Conservation (phyloP, 2,113 vertebrate species). For the Lophura nycthemera region DNA sequence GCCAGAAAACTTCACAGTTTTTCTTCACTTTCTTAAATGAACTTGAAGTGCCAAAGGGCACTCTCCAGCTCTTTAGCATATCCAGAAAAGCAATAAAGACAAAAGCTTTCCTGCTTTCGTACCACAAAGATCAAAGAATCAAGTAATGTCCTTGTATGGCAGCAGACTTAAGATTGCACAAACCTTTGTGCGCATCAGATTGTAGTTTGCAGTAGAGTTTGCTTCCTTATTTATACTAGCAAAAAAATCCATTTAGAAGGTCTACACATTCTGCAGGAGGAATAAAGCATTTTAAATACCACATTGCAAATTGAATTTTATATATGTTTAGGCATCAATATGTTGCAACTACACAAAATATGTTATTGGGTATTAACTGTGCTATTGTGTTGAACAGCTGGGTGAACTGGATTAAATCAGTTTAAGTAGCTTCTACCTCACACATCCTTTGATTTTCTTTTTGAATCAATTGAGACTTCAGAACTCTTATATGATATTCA, state of each 20-base stretch:
- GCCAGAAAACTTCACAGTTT: neutral
- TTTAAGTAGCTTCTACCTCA: neutral
- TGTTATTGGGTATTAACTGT: neutral
- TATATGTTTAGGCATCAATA: neutral
- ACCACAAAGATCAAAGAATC: neutral
- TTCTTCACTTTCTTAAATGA: neutral
- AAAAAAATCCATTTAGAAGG: slow-evolving; percentile 44
- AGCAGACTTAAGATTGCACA: neutral
- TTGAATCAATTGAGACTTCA: neutral
- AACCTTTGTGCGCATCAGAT: slow-evolving; percentile 62
- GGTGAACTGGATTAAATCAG: neutral
- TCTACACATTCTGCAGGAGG: slow-evolving; percentile 48
- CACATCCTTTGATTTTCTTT: neutral
- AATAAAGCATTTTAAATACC: neutral
- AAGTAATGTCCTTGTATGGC: no score
- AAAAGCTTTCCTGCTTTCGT: neutral
- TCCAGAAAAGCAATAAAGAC: neutral
- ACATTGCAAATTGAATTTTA: neutral
- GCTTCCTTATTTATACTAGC: slow-evolving; percentile 26
- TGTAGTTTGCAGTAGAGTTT: slow-evolving; percentile 56
- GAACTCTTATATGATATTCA: neutral
- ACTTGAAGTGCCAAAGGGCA: neutral
- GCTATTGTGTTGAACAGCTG: neutral
- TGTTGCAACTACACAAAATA: neutral
- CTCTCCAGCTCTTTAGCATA: neutral